phyloP scores from a whole-genome alignment of 2,797 vertebrate genomes.

The Girardinus metallicus region DNA sequence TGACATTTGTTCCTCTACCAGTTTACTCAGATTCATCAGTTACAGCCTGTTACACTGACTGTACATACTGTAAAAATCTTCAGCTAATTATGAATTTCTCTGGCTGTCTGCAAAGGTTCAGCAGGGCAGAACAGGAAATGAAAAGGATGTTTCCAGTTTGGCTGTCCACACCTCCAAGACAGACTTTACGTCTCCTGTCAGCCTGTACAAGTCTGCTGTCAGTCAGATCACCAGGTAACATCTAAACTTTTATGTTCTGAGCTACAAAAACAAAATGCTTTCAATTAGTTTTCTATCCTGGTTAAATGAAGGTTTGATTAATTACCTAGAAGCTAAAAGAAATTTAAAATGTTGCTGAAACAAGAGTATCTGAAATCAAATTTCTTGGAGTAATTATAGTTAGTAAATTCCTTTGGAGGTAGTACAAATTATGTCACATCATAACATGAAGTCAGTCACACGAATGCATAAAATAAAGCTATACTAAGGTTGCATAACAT shows the following conservation, averaged over 20 bases:
- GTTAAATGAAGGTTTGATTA: not conserved
- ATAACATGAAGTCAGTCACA: not conserved
- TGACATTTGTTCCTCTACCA: constrained; percentile 25
- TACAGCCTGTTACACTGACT: not conserved
- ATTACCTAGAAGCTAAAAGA: not conserved
- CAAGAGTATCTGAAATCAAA: not conserved
- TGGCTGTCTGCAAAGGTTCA: constrained; percentile 85
- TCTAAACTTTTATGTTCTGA: not conserved
- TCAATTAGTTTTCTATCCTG: not conserved
- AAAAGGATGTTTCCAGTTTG: constrained; percentile 86
- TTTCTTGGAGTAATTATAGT: not conserved
- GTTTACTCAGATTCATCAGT: not conserved
- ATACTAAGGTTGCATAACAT: not conserved
- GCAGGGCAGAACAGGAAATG: constrained; percentile 97
- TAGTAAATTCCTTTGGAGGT: not conserved
- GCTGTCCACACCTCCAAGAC: constrained; percentile 78
- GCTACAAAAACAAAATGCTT: not conserved
- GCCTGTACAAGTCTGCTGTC: constrained; percentile 86
- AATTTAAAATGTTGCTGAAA: not conserved
- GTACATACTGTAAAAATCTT: not conserved
- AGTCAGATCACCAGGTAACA: constrained; percentile 73
- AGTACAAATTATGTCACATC: not conserved
- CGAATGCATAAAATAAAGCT: not conserved
- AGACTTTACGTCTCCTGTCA: constrained; percentile 91
- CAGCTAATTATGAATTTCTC: not conserved